Evolutionary conservation across 2,797 vertebrate species (phyloP).

Genomic region (Helostoma temminkii): DNA sequence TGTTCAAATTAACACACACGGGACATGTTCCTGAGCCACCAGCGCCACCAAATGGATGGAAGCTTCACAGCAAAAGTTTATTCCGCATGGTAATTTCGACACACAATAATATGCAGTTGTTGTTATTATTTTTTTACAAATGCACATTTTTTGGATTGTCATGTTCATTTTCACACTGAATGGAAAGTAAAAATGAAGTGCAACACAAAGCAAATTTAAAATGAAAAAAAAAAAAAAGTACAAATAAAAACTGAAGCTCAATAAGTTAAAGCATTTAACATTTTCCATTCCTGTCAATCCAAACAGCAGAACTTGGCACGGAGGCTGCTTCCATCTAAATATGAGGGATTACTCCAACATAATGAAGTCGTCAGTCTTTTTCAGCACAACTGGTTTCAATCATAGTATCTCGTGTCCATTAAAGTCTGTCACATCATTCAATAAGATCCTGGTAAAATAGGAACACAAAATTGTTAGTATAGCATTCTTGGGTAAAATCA

Average conservation of each 20-base stretch:
- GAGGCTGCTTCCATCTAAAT: conserved; percentile 1
- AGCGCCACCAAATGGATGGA: not conserved
- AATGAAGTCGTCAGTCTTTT: conserved; percentile 18
- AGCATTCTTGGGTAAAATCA: not conserved
- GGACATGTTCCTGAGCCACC: not conserved
- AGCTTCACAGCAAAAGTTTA: not conserved
- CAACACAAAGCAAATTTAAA: conserved; percentile 32
- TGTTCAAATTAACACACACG: not conserved
- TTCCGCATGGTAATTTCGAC: not conserved
- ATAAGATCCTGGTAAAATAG: conserved; percentile 77
- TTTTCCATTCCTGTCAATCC: conserved; percentile 24
- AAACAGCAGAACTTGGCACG: not conserved
- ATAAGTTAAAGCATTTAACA: conserved; percentile 66
- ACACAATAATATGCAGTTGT: not conserved
- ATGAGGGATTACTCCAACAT: conserved; percentile 24
- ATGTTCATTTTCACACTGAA: conserved; percentile 32
- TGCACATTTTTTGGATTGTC: conserved; percentile 26
- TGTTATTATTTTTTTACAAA: conserved; percentile 9
- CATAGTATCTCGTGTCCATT: not conserved
- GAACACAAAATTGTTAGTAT: conserved; percentile 10
- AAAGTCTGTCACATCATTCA: conserved; percentile 56
- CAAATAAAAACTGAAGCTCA: conserved; percentile 54
- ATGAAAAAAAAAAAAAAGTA: conserved; percentile 54
- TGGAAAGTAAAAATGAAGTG: conserved; percentile 32
- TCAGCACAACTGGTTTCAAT: conserved; percentile 17